A percentile compares a stretch with the other conserved stretches of the same genome.
Evolutionary conservation across 1,140 invertebrate species (phyloP).

Genomic region (Musca vetustissima): DNA sequence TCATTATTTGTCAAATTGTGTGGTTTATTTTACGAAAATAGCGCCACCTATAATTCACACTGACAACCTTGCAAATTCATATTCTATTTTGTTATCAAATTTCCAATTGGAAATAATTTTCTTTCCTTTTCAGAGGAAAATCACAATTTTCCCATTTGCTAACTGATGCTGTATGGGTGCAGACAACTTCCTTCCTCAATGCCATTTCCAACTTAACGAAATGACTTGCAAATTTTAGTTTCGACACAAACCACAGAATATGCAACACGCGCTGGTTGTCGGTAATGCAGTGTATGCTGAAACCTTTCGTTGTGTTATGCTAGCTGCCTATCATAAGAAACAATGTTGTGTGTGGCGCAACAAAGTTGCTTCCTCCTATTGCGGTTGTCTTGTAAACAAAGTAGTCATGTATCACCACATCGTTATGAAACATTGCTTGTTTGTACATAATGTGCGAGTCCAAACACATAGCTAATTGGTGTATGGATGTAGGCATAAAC

Average conservation of each 20-base stretch:
- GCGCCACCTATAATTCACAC: too few relatives aligned
- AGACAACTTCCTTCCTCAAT: neutral
- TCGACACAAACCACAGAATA: neutral
- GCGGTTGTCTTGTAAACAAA: too few relatives aligned
- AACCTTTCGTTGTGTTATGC: too few relatives aligned
- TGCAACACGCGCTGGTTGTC: neutral
- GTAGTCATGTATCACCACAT: too few relatives aligned
- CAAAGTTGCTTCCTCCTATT: too few relatives aligned
- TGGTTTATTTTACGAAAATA: too few relatives aligned
- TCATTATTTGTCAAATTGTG: too few relatives aligned
- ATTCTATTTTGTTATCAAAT: neutral
- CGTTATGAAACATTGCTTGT: too few relatives aligned
- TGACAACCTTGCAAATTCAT: neutral
- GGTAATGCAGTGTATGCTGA: neutral
- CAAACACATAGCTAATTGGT: too few relatives aligned
- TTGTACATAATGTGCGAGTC: too few relatives aligned
- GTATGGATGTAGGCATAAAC: too few relatives aligned
- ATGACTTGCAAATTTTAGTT: constrained; percentile 11
- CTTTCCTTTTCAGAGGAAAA: neutral
- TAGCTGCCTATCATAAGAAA: too few relatives aligned
- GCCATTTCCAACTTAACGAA: constrained; percentile 2
- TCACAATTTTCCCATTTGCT: neutral
- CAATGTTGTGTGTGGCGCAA: neutral
- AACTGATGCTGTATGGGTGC: neutral
- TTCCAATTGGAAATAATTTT: neutral